Percentiles rank a stretch among this genome's conserved stretches.
Evolutionary conservation across 1,140 invertebrate species (phyloP).

Genomic region (Bombus vancouverensis): DNA sequence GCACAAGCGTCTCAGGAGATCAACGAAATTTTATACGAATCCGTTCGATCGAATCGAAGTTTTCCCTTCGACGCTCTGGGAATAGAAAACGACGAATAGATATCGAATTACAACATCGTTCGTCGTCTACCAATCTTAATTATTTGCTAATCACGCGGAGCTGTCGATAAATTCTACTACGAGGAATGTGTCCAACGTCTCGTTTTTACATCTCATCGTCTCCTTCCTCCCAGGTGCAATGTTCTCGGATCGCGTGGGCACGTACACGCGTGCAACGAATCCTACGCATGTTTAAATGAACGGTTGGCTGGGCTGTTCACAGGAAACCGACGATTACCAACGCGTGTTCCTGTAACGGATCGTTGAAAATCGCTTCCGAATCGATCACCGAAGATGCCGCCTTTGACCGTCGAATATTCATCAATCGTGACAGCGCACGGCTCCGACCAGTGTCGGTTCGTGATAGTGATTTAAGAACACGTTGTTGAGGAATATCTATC

Average conservation of each 20-base stretch:
- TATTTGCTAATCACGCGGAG: constrained; percentile 9
- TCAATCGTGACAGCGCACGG: neutral
- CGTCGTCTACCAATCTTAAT: constrained; percentile 2
- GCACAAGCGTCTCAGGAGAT: neutral
- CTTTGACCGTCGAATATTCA: neutral
- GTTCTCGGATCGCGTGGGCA: constrained; percentile 30
- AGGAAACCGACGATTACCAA: constrained; percentile 38
- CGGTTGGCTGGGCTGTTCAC: neutral
- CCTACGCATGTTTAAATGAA: constrained; percentile 36
- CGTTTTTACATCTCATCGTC: neutral
- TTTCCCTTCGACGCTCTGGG: neutral
- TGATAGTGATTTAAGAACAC: neutral
- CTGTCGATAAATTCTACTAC: neutral
- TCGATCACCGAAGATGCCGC: neutral
- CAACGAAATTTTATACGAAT: neutral
- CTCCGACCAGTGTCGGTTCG: neutral
- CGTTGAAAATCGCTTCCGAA: constrained; percentile 27
- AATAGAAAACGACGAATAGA: neutral
- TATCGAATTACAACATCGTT: neutral
- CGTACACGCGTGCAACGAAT: constrained; percentile 17
- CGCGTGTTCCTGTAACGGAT: constrained; percentile 7
- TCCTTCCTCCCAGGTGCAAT: constrained; percentile 33
- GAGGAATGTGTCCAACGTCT: neutral
- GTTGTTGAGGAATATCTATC: neutral
- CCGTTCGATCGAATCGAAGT: neutral